Evolutionary conservation across 2,797 vertebrate genomes (phyloP).

Genomic region (Streptopelia turtur): DNA sequence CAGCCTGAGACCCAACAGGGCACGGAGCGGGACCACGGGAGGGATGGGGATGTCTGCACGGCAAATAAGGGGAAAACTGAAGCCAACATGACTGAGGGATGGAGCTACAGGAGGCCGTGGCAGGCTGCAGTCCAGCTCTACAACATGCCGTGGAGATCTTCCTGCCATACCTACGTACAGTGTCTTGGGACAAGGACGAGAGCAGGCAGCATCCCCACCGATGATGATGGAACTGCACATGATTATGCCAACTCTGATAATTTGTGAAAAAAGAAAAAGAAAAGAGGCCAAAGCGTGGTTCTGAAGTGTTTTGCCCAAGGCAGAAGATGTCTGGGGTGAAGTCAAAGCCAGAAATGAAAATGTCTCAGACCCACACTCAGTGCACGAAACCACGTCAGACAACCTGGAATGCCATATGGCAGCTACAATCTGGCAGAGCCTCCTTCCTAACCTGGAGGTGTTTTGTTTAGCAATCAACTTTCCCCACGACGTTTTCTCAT

Average conservation of each 20-base stretch:
- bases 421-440: background rate
- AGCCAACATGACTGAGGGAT: accelerated
- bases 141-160: background rate
- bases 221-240: background rate
- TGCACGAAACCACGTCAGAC: accelerated
- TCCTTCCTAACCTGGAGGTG: background rate
- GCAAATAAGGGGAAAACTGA: accelerated
- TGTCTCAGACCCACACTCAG: background rate
- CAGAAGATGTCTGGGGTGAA: background rate
- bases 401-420: slow-evolving; percentile 34
- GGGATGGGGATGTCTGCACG: accelerated
- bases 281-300: background rate
- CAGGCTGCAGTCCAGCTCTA: background rate
- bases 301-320: background rate
- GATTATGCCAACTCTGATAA: background rate
- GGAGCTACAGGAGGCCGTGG: accelerated
- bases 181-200: accelerated
- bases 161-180: background rate
- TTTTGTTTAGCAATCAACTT: background rate
- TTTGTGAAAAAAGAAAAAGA: background rate
- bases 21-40: background rate
- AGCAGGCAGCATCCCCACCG: background rate
- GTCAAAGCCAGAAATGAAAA: background rate
- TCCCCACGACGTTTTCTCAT: accelerated
- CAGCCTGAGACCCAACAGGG: background rate